A percentile compares a stretch with the other conserved stretches of the same genome.
Conservation (phyloP, 2,113 vertebrate genomes). For the Oophaga pumilio region DNA sequence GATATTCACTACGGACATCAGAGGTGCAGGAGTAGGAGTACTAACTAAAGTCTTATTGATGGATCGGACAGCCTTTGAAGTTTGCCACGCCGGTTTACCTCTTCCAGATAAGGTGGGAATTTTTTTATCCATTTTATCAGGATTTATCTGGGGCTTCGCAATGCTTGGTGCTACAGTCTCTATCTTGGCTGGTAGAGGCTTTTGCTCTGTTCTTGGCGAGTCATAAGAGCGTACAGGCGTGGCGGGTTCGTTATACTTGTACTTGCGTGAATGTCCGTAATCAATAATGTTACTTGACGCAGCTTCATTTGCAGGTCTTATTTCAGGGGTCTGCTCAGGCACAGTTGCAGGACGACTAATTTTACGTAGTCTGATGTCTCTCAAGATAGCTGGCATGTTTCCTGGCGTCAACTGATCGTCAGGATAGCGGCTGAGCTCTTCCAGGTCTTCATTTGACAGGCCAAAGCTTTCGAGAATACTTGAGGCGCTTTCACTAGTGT, state of each 20-base stretch:
- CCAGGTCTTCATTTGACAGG: conserved; percentile 90
- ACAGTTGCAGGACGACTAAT: conserved; percentile 66
- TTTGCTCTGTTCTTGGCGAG: conserved; percentile 63
- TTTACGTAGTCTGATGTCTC: conserved; percentile 88
- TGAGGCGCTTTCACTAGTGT: conserved; percentile 87
- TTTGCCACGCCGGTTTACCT: neutral
- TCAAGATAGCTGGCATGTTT: conserved; percentile 89
- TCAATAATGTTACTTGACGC: conserved; percentile 87
- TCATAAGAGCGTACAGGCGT: conserved; percentile 65
- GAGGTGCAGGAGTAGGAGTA: neutral
- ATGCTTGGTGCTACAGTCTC: conserved; percentile 64
- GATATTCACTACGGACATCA: neutral
- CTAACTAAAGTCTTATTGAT: conserved; percentile 34
- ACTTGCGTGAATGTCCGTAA: conserved; percentile 91
- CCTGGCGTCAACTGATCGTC: conserved; percentile 90
- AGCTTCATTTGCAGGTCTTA: conserved; percentile 66
- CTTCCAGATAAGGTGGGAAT: conserved; percentile 59
- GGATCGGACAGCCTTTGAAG: neutral
- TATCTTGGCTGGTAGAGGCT: conserved; percentile 62
- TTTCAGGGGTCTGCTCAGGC: conserved; percentile 62
- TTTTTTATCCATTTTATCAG: conserved; percentile 65
- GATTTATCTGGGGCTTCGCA: conserved; percentile 64
- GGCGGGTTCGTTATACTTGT: conserved; percentile 73
- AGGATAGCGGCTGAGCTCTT: conserved; percentile 87
- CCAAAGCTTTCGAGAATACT: conserved; percentile 89